Percentiles rank a stretch among this genome's conserved stretches.
phyloP scores from a whole-genome alignment of 2,113 vertebrate species.

The Pantherophis guttatus region DNA sequence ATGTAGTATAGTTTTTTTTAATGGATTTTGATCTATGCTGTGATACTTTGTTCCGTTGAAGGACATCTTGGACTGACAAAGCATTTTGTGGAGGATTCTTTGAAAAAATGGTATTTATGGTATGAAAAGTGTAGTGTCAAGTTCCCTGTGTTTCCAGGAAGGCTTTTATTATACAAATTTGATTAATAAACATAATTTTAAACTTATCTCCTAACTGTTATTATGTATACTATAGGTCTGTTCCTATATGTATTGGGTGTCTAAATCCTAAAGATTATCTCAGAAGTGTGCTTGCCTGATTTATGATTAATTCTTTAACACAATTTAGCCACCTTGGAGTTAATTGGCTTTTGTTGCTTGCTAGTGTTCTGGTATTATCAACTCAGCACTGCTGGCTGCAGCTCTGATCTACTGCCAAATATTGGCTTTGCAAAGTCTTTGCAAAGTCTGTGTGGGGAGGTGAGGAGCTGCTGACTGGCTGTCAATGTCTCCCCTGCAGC shows the following conservation, averaged over 20 bases:
- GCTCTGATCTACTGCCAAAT: not conserved
- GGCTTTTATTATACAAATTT: not conserved
- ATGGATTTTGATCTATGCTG: not conserved
- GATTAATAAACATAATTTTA: not conserved
- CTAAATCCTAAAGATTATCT: not conserved
- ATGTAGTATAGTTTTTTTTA: not conserved
- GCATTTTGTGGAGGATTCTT: not conserved
- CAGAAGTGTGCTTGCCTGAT: not conserved
- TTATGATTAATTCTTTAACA: not conserved
- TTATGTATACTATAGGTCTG: not conserved
- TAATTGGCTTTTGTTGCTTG: not conserved
- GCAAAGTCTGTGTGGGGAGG: not conserved
- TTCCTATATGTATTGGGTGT: not conserved
- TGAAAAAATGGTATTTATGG: not conserved
- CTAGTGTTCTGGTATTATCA: not conserved
- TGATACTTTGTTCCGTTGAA: not conserved
- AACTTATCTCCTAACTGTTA: not conserved
- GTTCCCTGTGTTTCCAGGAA: not conserved
- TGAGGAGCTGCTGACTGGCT: not conserved
- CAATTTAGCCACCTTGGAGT: not conserved
- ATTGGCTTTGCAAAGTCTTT: not conserved
- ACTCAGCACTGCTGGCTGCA: not conserved
- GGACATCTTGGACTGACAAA: not conserved
- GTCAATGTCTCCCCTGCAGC: not conserved
- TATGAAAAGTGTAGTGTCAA: not conserved